phyloP scores from a whole-genome alignment of 2,888 invertebrate species.

The Bombyx huttoni region DNA sequence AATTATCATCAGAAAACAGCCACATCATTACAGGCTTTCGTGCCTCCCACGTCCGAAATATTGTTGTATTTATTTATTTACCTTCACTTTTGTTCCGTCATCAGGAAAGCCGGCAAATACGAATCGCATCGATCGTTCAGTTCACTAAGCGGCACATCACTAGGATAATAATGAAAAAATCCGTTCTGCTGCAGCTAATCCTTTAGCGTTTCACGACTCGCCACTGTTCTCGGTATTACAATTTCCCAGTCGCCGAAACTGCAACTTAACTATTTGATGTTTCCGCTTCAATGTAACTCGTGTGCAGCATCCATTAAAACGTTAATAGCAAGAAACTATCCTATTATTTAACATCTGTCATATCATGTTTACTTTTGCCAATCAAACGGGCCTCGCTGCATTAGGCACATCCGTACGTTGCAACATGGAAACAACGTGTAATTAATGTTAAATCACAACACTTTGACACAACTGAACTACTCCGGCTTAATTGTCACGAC shows the following conservation, averaged over 20 bases:
- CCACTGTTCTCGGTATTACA: background rate
- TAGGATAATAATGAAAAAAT: no score
- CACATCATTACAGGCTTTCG: conserved; percentile 47
- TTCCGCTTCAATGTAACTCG: conserved; percentile 37
- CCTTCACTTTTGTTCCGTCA: no score
- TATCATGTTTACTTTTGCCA: conserved; percentile 56
- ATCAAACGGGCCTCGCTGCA: conserved; percentile 42
- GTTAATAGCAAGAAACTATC: conserved; percentile 34
- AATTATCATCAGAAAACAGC: conserved; percentile 31
- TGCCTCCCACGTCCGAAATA: conserved; percentile 35
- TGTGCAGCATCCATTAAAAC: conserved; percentile 46
- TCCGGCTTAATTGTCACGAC: conserved; percentile 26
- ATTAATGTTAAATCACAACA: conserved; percentile 24
- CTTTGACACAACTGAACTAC: conserved; percentile 15
- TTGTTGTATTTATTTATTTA: no score
- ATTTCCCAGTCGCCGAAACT: conserved; percentile 12
- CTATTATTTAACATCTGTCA: conserved; percentile 42
- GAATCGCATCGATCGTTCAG: no score
- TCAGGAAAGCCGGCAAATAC: no score
- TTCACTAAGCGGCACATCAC: no score
- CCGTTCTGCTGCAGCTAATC: no score
- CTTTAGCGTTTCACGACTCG: no score
- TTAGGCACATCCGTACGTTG: conserved; percentile 41
- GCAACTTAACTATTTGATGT: conserved; percentile 42
- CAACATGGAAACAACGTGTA: conserved; percentile 37